Conservation (phyloP, 2,113 vertebrate genomes). For the Mustela nigripes region DNA sequence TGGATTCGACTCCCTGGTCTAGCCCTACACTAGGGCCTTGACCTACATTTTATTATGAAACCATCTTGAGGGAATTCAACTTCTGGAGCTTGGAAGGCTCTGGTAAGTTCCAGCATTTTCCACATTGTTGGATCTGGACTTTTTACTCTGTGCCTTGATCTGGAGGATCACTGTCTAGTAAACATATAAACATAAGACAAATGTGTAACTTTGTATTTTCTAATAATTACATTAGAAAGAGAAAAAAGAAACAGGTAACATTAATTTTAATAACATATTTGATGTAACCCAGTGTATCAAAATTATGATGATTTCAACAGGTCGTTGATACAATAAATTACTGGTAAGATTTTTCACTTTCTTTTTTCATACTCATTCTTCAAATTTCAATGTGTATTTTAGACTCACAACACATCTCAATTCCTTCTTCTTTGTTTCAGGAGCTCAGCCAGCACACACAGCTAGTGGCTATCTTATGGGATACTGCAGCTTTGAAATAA, state of each 20-base stretch:
- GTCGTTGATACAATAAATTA: background rate
- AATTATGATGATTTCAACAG: background rate
- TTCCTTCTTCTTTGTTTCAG: background rate
- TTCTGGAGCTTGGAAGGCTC: background rate
- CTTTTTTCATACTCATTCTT: background rate
- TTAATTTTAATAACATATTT: background rate
- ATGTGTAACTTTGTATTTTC: background rate
- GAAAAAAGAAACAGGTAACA: slow-evolving; percentile 6
- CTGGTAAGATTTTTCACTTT: background rate
- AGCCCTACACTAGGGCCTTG: background rate
- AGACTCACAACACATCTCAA: background rate
- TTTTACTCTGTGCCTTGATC: background rate
- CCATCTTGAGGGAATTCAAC: background rate
- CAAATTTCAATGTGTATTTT: background rate
- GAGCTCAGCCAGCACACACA: background rate
- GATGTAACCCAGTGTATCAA: background rate
- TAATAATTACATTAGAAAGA: slow-evolving; percentile 6
- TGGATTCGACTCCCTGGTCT: background rate
- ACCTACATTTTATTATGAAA: background rate
- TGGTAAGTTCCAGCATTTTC: background rate
- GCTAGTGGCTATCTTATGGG: background rate
- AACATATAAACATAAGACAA: background rate
- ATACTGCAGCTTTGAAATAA: background rate
- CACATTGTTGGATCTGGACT: background rate
- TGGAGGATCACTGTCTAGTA: background rate